phyloP scores from a whole-genome alignment of 2,888 invertebrate species.

The Tachina grossa region DNA sequence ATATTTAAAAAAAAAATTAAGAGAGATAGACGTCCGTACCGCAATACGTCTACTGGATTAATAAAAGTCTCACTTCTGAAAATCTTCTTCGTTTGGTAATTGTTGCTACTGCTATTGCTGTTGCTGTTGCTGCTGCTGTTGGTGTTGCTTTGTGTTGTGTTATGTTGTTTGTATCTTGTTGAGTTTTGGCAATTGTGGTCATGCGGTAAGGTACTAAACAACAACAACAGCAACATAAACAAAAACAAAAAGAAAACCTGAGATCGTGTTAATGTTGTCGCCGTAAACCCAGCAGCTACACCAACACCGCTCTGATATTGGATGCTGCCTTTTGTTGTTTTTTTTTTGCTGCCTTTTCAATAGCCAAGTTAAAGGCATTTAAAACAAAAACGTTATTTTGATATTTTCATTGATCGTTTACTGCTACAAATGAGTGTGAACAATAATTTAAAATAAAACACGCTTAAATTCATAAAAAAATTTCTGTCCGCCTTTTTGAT shows the following conservation, averaged over 20 bases:
- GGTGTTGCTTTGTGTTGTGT: constrained; percentile 12
- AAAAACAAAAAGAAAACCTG: constrained; percentile 13
- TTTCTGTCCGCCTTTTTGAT: too few species aligned
- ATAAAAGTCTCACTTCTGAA: constrained; percentile 77
- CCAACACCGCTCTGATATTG: not conserved
- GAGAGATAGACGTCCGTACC: constrained; percentile 78
- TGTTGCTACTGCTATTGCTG: constrained; percentile 18
- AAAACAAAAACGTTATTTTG: constrained; percentile 43
- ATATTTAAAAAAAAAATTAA: constrained; percentile 49
- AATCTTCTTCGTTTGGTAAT: constrained; percentile 53
- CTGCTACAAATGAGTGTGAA: not conserved
- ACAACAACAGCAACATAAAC: constrained; percentile 20
- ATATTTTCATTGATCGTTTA: constrained; percentile 59
- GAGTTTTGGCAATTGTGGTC: constrained; percentile 62
- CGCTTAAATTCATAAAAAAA: not conserved
- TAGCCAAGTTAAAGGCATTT: constrained; percentile 39
- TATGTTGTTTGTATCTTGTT: constrained; percentile 27
- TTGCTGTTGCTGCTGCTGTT: constrained; percentile 18
- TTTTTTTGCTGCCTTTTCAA: constrained; percentile 27
- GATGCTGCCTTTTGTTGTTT: constrained; percentile 11
- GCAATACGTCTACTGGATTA: constrained; percentile 80
- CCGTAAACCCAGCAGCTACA: not conserved
- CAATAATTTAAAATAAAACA: not conserved
- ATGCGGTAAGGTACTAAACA: constrained; percentile 51
- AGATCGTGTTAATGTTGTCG: constrained; percentile 51